Percentiles rank a stretch among this genome's conserved stretches.
Evolutionary conservation across 2,113 vertebrate genomes (phyloP).

Genomic region (Atrichornis clamosus): DNA sequence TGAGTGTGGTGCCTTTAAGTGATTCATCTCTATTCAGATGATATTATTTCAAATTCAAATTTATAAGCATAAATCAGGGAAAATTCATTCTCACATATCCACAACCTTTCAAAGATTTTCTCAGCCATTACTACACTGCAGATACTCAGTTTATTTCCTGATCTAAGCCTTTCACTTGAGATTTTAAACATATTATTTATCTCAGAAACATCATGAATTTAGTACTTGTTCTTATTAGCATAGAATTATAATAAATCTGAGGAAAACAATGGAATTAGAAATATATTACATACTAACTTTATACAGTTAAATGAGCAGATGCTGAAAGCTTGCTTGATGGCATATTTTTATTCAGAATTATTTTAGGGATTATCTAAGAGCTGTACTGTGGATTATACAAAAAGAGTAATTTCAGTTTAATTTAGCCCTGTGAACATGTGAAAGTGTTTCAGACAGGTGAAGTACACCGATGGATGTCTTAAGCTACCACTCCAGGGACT

Average conservation of each 20-base stretch:
- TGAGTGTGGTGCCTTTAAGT: not conserved
- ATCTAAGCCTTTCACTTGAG: slow-evolving; percentile 17
- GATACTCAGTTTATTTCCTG: not conserved
- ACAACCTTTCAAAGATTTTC: not conserved
- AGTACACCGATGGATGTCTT: slow-evolving; percentile 40
- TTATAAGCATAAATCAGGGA: not conserved
- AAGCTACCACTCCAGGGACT: slow-evolving; percentile 60
- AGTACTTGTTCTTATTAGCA: slow-evolving; percentile 2
- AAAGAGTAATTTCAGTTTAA: slow-evolving; percentile 48
- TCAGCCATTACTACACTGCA: not conserved
- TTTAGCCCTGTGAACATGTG: slow-evolving; percentile 22
- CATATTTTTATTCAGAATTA: slow-evolving; percentile 62
- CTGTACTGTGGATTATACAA: slow-evolving; percentile 42
- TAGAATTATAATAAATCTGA: slow-evolving; percentile 30
- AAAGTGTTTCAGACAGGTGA: slow-evolving; percentile 57
- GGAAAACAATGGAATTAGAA: slow-evolving; percentile 49
- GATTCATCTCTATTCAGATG: not conserved
- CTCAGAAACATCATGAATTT: not conserved
- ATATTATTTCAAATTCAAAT: slow-evolving; percentile 30
- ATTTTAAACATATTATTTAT: slow-evolving; percentile 38
- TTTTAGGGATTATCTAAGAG: slow-evolving; percentile 58
- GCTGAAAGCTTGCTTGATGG: slow-evolving; percentile 28
- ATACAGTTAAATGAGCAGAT: not conserved
- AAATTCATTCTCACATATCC: not conserved
- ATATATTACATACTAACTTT: not conserved